Percentiles rank a stretch among this genome's conserved stretches.
Conservation (phyloP, 2,888 invertebrate genomes). For the Calameuta filiformis region DNA sequence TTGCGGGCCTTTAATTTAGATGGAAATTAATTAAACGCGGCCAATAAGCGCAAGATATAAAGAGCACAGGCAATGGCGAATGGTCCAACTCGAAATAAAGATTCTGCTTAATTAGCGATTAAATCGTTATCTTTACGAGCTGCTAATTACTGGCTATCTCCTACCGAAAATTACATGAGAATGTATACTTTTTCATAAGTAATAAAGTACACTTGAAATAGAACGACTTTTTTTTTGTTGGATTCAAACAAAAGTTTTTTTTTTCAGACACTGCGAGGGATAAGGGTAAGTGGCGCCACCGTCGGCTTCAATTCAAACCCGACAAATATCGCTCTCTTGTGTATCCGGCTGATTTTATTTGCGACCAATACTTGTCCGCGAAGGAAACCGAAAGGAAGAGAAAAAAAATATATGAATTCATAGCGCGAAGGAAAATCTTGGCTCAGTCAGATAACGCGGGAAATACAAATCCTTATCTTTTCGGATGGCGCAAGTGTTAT, state of each 20-base stretch:
- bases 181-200: not conserved
- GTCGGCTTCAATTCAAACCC: not conserved
- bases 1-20: not conserved
- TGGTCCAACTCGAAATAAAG: conserved; percentile 11
- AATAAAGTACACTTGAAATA: not conserved
- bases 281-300: not conserved
- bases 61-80: conserved; percentile 4
- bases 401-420: not conserved
- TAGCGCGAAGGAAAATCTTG: not conserved
- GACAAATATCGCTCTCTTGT: not conserved
- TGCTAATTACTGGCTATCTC: conserved; percentile 11
- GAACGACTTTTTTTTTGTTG: not conserved
- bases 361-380: not conserved
- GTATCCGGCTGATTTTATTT: not conserved
- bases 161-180: not conserved
- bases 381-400: not conserved
- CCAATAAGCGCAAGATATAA: conserved; percentile 3
- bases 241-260: not conserved
- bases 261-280: not conserved
- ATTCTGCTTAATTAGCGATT: conserved; percentile 13
- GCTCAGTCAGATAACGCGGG: not conserved
- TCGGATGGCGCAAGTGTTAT: not conserved
- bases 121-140: conserved; percentile 18
- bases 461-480: not conserved
- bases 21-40: conserved; percentile 7